These are phyloP conservation scores for Clarias platycephalus DNA, from an alignment of 2,797 vertebrate species.

Conservation along the genomic window DNA sequence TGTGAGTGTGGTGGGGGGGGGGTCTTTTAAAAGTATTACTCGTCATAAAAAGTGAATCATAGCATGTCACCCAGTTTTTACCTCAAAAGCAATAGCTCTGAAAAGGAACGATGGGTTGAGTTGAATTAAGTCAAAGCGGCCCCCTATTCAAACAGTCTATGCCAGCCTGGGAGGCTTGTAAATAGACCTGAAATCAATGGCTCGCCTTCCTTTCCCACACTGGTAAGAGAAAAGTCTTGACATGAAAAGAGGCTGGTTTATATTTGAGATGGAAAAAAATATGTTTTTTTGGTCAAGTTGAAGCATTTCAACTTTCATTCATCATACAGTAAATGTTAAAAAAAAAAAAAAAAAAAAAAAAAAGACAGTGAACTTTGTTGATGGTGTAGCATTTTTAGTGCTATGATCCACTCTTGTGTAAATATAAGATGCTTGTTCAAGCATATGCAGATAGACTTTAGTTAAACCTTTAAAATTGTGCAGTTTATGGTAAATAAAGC, in stretches of 20 bases:
- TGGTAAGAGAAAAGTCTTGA: conserved; percentile 48
- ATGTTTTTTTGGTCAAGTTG: conserved; percentile 42
- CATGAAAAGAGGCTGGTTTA: conserved; percentile 52
- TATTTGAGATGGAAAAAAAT: not conserved
- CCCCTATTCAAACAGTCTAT: conserved; percentile 49
- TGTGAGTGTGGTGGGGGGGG: no score
- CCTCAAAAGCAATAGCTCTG: conserved; percentile 36
- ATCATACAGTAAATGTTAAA: conserved; percentile 32
- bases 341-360: conserved; percentile 23
- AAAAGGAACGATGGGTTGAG: conserved; percentile 44
- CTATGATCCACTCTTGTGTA: conserved; percentile 6
- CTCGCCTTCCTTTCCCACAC: conserved; percentile 61
- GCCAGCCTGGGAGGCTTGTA: conserved; percentile 48
- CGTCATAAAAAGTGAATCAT: conserved; percentile 35
- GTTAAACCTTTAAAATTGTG: conserved; percentile 2
- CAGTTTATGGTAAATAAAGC: conserved; percentile 27
- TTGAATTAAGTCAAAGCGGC: conserved; percentile 45
- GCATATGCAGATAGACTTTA: conserved; percentile 21
- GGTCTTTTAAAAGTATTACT: not conserved
- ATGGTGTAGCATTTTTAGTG: conserved; percentile 8
- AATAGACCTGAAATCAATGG: conserved; percentile 55
- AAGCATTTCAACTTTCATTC: conserved; percentile 38
- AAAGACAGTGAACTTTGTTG: conserved; percentile 15
- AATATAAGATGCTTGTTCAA: conserved; percentile 17
- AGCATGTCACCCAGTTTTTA: conserved; percentile 20